Conservation (phyloP, 2,888 invertebrate species). For the Onchidella celtica region DNA sequence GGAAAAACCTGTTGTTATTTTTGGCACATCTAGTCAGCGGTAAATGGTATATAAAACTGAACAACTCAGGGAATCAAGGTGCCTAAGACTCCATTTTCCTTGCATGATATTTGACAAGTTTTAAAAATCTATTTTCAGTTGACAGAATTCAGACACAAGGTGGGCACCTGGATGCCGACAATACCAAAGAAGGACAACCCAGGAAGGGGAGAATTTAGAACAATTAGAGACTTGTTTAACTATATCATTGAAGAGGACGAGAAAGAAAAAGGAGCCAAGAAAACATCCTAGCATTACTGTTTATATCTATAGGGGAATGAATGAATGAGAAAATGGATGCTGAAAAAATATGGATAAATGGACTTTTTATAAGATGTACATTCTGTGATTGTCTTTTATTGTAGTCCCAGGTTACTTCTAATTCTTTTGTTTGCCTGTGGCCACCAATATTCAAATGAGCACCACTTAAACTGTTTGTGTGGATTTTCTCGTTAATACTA, state of each 20-base stretch:
- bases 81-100: background rate
- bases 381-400: no score
- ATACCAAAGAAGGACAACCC: conserved; percentile 89
- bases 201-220: conserved; percentile 92
- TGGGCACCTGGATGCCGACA: conserved; percentile 88
- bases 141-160: conserved; percentile 90
- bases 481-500: no score
- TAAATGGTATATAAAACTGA: no score
- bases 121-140: conserved; percentile 85
- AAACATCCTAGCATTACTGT: conserved; percentile 23
- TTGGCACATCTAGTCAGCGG: no score
- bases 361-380: no score
- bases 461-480: no score
- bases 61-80: no score
- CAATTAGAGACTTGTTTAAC: conserved; percentile 90
- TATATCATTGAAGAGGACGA: conserved; percentile 84
- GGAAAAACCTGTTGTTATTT: no score
- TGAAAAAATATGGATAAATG: background rate
- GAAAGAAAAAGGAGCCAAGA: conserved; percentile 58
- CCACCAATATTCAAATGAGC: no score
- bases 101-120: no score
- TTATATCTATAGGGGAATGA: background rate
- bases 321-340: background rate
- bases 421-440: no score
- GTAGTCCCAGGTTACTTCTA: no score